Percentiles rank a stretch among this genome's conserved stretches.
Evolutionary conservation across 2,888 invertebrate species (phyloP).

Genomic region (Bunonema sp.): DNA sequence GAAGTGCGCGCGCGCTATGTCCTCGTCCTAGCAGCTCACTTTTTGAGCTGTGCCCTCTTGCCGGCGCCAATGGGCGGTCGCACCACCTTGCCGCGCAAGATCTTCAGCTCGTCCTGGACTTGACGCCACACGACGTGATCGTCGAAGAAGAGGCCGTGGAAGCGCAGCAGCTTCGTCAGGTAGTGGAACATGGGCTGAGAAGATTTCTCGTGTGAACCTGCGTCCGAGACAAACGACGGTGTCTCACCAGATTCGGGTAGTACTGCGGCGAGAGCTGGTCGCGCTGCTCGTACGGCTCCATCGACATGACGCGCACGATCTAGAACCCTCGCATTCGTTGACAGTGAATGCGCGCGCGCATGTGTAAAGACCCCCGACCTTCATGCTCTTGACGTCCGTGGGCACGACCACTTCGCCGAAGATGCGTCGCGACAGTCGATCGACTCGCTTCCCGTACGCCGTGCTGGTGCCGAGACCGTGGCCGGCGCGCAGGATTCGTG

Average conservation of each 20-base stretch:
- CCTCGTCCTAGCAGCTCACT: too few relatives aligned
- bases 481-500: constrained; percentile 20
- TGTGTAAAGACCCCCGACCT: constrained; percentile 6
- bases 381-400: constrained; percentile 24
- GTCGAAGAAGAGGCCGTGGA: constrained; percentile 39
- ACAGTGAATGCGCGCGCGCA: not conserved
- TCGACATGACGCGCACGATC: constrained; percentile 34
- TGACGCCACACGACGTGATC: constrained; percentile 38
- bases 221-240: too few relatives aligned
- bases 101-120: constrained; percentile 31
- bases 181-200: constrained; percentile 44
- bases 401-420: constrained; percentile 23
- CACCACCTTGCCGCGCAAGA: constrained; percentile 31
- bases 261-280: constrained; percentile 31
- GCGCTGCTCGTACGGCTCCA: constrained; percentile 25
- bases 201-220: too few relatives aligned
- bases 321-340: constrained; percentile 5
- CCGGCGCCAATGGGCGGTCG: constrained; percentile 36
- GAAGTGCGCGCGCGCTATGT: too few relatives aligned
- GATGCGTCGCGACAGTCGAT: constrained; percentile 16
- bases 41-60: constrained; percentile 30
- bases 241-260: constrained; percentile 38
- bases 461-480: constrained; percentile 25
- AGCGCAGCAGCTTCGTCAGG: constrained; percentile 35
- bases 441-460: constrained; percentile 36